Base-by-base conservation (phyloP, 2,113 vertebrate genomes). In the Zeus faber region DNA sequence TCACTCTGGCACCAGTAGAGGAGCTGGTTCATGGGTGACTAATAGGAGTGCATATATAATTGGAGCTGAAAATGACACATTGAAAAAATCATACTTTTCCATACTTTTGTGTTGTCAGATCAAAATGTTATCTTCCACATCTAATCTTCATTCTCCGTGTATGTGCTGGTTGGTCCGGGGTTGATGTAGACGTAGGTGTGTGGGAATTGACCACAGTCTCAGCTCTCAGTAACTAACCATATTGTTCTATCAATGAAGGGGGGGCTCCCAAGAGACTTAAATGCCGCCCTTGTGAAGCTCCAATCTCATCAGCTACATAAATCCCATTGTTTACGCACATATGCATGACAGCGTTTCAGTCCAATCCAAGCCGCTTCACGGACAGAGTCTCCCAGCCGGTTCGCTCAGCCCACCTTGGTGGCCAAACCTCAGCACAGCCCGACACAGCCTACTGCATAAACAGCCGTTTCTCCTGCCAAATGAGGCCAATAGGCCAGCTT, bases 151-250 rank as follows among this genome's bases (percentile, higher is more conserved):
- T 31, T 31, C 11, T 2, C 7, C 6, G 14, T n/a, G 37, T n/a
- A n/a, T 20, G 16, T 27, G 40, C 8, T 23, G 16, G 22, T 45
- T 52, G 14, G 55, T 65, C 17, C 8, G 14, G 49, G 47, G 29
- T 47, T 59, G 46, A 64, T 16, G 13, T 49, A 46, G 46, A 64
- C 11, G 13, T 49, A 46, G 18, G 46, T 65, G 68, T 70, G 61
- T 77, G 74, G 63, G 73, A 82, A 64, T 62, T 51, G 49, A 23
- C 54, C 16, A 17, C 44, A 50, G 13, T n/a, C 3, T 23, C 44
- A 39, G 65, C 48, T 81, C 62, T 51, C 67, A 67, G 48, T 62
- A 58, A 39, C 31, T 49, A 41, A 31, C 37, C 49, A 54, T 68
- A 53, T 29, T 46, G 51, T 67, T 55, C 8, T 47, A 41, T 65